These are phyloP conservation scores for Myioborus miniatus DNA, from an alignment of 2,797 vertebrate genomes.

Conservation along the genomic window DNA sequence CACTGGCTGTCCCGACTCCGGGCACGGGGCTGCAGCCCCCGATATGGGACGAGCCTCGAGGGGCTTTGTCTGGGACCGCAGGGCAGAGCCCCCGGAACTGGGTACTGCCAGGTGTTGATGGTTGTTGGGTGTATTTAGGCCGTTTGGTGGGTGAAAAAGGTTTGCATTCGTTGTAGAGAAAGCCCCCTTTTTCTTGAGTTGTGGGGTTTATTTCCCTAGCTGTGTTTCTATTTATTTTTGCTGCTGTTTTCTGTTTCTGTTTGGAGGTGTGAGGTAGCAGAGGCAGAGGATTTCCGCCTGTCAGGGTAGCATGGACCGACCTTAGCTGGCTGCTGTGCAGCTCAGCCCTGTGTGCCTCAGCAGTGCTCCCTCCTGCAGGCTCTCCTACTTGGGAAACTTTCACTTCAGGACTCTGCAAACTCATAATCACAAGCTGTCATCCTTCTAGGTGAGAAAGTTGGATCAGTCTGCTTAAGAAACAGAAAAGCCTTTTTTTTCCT, in stretches of 20 bases:
- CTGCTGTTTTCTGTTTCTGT: neutral
- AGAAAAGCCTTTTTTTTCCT: neutral
- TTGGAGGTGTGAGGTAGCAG: neutral
- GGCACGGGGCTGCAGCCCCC: neutral
- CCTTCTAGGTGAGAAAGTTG: neutral
- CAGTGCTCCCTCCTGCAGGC: constrained; percentile 46
- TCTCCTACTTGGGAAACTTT: constrained; percentile 5
- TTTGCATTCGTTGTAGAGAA: neutral
- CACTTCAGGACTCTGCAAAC: constrained; percentile 25
- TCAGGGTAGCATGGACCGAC: neutral
- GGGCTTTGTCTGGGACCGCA: neutral
- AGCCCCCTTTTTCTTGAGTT: neutral
- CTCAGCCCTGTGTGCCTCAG: constrained; percentile 13
- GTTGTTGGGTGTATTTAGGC: neutral
- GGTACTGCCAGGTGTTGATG: neutral
- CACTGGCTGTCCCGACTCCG: no score
- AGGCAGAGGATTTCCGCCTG: neutral
- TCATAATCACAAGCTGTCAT: constrained; percentile 22
- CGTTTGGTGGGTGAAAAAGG: neutral
- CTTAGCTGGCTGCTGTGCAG: constrained; percentile 23
- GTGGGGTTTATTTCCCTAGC: neutral
- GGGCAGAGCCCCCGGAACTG: rapidly evolving
- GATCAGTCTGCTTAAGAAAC: neutral
- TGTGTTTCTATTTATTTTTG: neutral
- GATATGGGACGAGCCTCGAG: neutral